A percentile compares a stretch with the other conserved stretches of the same genome.
Conservation (phyloP, 2,888 invertebrate genomes). For the Rhagonycha lutea region DNA sequence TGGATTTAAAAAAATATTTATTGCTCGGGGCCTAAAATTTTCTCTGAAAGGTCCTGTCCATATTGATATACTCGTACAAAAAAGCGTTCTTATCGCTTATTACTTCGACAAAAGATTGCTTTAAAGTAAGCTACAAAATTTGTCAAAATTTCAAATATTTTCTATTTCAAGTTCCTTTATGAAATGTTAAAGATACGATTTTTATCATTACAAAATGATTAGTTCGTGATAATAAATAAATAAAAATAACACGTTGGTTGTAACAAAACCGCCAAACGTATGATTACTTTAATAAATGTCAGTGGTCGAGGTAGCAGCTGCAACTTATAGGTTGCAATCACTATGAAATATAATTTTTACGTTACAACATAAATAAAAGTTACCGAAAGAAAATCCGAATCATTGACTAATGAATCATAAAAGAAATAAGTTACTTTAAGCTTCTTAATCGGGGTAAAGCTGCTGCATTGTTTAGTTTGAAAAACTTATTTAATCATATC, state of each 20-base stretch:
- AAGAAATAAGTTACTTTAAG: background rate
- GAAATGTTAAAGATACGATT: background rate
- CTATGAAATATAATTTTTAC: slow-evolving; percentile 36
- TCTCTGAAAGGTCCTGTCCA: too few species aligned
- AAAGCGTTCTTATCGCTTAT: background rate
- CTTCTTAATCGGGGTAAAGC: background rate
- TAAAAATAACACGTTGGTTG: slow-evolving; percentile 12
- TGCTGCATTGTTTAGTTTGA: background rate
- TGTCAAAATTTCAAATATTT: background rate
- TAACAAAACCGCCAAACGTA: slow-evolving; percentile 29
- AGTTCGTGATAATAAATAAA: background rate
- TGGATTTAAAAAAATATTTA: too few species aligned
- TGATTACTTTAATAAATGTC: slow-evolving; percentile 36
- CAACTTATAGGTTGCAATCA: slow-evolving; percentile 36
- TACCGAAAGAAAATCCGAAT: background rate
- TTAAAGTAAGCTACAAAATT: background rate
- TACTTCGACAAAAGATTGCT: background rate
- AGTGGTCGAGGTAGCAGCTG: slow-evolving; percentile 35
- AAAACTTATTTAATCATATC: background rate
- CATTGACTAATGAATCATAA: background rate
- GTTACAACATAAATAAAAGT: slow-evolving; percentile 1
- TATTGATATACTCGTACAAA: background rate
- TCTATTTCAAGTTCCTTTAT: background rate
- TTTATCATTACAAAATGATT: background rate
- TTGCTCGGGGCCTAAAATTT: too few species aligned